These are phyloP conservation scores for Pampus argenteus DNA, from an alignment of 2,797 vertebrate genomes.

Conservation along the genomic window DNA sequence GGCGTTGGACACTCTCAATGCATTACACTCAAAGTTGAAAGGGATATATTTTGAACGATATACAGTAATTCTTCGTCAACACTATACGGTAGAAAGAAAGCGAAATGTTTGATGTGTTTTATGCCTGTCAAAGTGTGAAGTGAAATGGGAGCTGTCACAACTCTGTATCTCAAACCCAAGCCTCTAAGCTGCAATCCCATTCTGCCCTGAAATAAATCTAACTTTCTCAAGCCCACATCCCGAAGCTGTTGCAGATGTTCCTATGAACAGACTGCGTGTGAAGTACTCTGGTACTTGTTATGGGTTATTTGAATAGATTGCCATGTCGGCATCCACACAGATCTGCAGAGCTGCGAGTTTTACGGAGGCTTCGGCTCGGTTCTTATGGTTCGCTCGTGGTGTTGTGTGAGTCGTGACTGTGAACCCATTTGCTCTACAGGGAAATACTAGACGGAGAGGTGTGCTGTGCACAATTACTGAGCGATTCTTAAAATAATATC, in stretches of 20 bases:
- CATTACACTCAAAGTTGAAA: slow-evolving; percentile 36
- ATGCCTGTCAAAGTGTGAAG: slow-evolving; percentile 48
- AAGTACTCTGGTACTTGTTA: slow-evolving; percentile 52
- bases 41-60: slow-evolving; percentile 14
- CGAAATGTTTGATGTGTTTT: slow-evolving; percentile 49
- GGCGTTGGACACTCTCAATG: slow-evolving; percentile 33
- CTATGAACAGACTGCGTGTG: slow-evolving; percentile 46
- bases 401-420: slow-evolving; percentile 18
- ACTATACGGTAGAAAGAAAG: slow-evolving; percentile 23
- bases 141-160: slow-evolving; percentile 59
- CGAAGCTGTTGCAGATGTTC: slow-evolving; percentile 65
- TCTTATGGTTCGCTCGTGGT: slow-evolving; percentile 22
- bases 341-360: slow-evolving; percentile 29
- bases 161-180: slow-evolving; percentile 41
- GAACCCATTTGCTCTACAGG: slow-evolving; percentile 28
- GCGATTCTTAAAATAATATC: slow-evolving; percentile 28
- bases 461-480: slow-evolving; percentile 27
- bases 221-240: slow-evolving; percentile 52
- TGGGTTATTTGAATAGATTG: slow-evolving; percentile 55
- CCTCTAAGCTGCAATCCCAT: slow-evolving; percentile 55
- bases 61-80: slow-evolving; percentile 10
- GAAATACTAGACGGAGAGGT: slow-evolving; percentile 21
- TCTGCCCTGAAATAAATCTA: slow-evolving; percentile 53
- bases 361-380: not conserved
- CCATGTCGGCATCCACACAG: slow-evolving; percentile 22